Evolutionary conservation across 2,888 invertebrate species (phyloP).

Genomic region (Smittia sp.): DNA sequence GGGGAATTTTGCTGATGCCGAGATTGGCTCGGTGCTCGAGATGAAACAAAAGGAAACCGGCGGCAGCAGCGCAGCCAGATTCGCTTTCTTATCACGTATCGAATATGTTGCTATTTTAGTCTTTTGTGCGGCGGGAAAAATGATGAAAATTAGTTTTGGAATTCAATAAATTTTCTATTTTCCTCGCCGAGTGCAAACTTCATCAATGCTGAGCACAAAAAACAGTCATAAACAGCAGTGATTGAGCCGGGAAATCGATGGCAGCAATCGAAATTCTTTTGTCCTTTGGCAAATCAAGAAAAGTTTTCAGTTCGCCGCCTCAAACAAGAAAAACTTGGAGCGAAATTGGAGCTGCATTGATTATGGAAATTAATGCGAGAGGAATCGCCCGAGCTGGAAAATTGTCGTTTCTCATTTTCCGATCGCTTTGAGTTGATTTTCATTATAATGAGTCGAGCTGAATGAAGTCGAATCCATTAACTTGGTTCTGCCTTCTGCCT

Average conservation of each 20-base stretch:
- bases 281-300: neutral
- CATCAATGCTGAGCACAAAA: conserved; percentile 14
- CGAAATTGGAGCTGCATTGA: conserved; percentile 37
- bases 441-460: neutral
- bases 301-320: neutral
- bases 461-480: neutral
- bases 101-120: conserved; percentile 32
- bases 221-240: neutral
- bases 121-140: neutral
- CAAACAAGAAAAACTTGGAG: neutral
- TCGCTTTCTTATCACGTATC: conserved; percentile 38
- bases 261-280: conserved; percentile 16
- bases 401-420: conserved; percentile 15
- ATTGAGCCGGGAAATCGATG: neutral
- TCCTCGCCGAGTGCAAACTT: neutral
- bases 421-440: neutral
- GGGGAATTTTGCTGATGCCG: neutral
- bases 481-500: neutral
- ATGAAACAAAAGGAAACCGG: conserved; percentile 25
- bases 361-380: conserved; percentile 25
- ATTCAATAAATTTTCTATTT: conserved; percentile 34
- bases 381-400: conserved; percentile 11
- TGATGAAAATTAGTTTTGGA: neutral
- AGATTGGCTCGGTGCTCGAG: neutral
- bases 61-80: neutral